These are phyloP conservation scores for Azorinus chamasolen DNA, from an alignment of 2,888 invertebrate genomes.

Conservation along the genomic window DNA sequence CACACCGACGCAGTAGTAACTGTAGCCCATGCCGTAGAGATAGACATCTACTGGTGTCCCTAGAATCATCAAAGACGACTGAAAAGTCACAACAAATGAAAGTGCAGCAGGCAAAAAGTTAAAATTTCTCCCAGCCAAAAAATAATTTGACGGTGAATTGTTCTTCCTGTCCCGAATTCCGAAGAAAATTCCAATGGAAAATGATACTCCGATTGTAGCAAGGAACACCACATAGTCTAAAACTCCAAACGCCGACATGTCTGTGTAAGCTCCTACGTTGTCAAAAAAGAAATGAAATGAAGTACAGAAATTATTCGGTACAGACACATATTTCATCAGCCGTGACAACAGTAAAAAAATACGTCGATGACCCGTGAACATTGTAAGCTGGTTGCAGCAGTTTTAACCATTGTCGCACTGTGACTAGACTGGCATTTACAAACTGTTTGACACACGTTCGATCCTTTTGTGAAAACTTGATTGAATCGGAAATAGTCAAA, in stretches of 20 bases:
- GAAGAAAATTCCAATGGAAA: constrained; percentile 38
- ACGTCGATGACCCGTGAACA: too few species aligned
- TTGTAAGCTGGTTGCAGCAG: too few species aligned
- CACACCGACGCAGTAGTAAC: constrained; percentile 16
- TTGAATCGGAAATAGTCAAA: too few species aligned
- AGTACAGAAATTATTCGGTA: too few species aligned
- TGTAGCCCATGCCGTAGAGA: constrained; percentile 19
- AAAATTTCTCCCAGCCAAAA: constrained; percentile 29
- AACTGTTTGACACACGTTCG: too few species aligned
- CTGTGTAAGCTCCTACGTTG: too few species aligned
- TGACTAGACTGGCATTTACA: too few species aligned
- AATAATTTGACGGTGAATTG: constrained; percentile 28
- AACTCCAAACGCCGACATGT: not conserved
- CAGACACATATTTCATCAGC: too few species aligned
- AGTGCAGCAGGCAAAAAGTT: constrained; percentile 32
- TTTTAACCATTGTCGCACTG: too few species aligned
- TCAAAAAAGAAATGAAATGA: too few species aligned
- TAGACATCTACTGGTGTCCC: constrained; percentile 39
- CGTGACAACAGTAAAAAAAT: too few species aligned
- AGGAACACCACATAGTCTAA: constrained; percentile 2
- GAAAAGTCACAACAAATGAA: constrained; percentile 46
- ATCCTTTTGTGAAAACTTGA: too few species aligned
- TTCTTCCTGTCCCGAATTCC: constrained; percentile 22
- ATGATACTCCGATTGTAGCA: constrained; percentile 16
- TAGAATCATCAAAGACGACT: constrained; percentile 36